Evolutionary conservation across 2,113 vertebrate genomes (phyloP).

Genomic region (Nothocercus nigrocapillus): DNA sequence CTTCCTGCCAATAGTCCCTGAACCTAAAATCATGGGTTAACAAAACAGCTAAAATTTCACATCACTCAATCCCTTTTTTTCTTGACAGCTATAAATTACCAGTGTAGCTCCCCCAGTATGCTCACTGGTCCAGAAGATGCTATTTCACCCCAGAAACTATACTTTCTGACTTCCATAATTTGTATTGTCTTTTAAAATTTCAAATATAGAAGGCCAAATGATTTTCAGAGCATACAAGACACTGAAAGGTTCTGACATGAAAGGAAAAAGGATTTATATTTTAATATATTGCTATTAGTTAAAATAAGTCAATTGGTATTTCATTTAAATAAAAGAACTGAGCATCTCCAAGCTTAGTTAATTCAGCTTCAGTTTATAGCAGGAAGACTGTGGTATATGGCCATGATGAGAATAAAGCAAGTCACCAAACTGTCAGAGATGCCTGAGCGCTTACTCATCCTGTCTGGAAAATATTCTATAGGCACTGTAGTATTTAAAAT

Average conservation of each 20-base stretch:
- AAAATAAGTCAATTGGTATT: not conserved
- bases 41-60: conserved; percentile 39
- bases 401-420: not conserved
- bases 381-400: not conserved
- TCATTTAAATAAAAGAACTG: not conserved
- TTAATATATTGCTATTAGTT: not conserved
- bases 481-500: not conserved
- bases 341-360: not conserved
- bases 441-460: not conserved
- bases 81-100: not conserved
- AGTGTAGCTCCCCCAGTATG: not conserved
- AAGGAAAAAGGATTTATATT: not conserved
- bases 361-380: not conserved
- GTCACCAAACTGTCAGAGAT: not conserved
- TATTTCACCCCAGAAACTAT: not conserved
- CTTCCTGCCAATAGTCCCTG: conserved; percentile 8
- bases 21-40: conserved; percentile 44
- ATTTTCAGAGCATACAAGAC: not conserved
- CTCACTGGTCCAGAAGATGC: not conserved
- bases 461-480: not conserved
- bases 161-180: not conserved
- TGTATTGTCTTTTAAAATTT: not conserved
- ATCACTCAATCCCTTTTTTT: not conserved
- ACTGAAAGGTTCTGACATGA: not conserved
- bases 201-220: not conserved